Base-by-base conservation (phyloP, 2,888 invertebrate species). In the Nomada lathburiana region DNA sequence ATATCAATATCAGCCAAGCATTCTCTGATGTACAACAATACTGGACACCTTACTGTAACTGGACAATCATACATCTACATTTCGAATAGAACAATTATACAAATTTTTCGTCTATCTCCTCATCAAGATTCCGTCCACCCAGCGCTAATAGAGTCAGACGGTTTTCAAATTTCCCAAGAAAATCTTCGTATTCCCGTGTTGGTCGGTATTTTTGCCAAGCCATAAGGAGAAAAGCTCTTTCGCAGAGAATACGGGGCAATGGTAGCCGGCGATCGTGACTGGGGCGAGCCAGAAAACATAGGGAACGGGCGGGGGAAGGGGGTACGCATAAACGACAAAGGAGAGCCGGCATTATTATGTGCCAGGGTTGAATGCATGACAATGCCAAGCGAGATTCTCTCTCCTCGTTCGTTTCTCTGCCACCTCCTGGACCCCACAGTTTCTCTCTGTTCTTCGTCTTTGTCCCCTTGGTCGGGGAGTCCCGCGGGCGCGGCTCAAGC, bases 251-350 rank as follows among this genome's bases (percentile, higher is more conserved):
- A 85, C 78, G 64, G 77, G 75, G 68, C 77, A 76, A 80, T 67
- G 86, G 70, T 79, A 57, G 67, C 73, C 47, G 78, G 81, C 82
- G 83, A 77, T 85, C 78, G 80, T 79, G 88, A 86, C 80, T 75
- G 76, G 84, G 76, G 82, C 76, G 81, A 82, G 77, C 79, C 76
- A 83, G 87, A 88, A 84, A 87, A 82, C 85, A 84, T 36, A 36
- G 36, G 7, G 36, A 36, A 36, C 0, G 36, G 36, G 36, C 7
- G 36, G 7, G 36, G 5, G 36, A 36, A 36, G 9, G 83, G 84
- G 82, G 85, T 85, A 79, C 87, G 86, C 84, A 87, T 87, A 86
- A 90, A 82, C 89, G 88, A 90, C 90, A 90, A 91, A 91, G 89
- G 88, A 90, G 60, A 79, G 82, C 78, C 74, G 85, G 87, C 83